These are phyloP conservation scores for Myopa tessellatipennis DNA, from an alignment of 2,888 invertebrate species.

Conservation along the genomic window DNA sequence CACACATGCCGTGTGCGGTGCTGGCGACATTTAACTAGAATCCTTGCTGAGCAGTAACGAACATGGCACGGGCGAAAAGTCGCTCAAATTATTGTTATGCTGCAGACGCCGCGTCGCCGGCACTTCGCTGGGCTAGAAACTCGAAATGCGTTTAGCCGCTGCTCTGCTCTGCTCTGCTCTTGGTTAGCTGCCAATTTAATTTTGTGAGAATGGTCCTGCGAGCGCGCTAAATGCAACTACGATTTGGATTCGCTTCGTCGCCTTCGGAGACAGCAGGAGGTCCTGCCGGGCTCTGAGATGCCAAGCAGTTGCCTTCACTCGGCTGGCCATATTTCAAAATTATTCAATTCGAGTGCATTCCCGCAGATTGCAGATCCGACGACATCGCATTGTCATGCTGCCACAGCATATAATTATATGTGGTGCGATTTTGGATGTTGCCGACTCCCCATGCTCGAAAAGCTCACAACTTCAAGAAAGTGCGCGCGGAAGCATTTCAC, in stretches of 20 bases:
- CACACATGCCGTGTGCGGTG: conserved; percentile 18
- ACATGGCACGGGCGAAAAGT: conserved; percentile 3
- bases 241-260: conserved; percentile 36
- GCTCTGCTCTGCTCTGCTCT: conserved; percentile 47
- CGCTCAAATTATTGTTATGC: conserved; percentile 32
- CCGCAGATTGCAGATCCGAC: conserved; percentile 10
- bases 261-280: conserved; percentile 37
- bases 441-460: background rate
- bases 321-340: conserved; percentile 22
- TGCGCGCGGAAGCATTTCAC: conserved; percentile 18
- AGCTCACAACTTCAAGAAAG: conserved; percentile 14
- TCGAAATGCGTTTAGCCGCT: conserved; percentile 35
- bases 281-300: conserved; percentile 6
- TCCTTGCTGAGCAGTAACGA: conserved; percentile 21
- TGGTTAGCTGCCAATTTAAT: conserved; percentile 66
- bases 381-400: conserved; percentile 30
- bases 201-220: conserved; percentile 47
- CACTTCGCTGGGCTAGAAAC: conserved; percentile 11
- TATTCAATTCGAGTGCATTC: conserved; percentile 13
- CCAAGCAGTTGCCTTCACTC: conserved; percentile 24
- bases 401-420: conserved; percentile 32
- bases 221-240: conserved; percentile 30
- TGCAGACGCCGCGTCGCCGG: conserved; percentile 30
- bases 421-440: background rate
- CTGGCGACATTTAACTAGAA: conserved; percentile 32